Evolutionary conservation across 1,140 invertebrate species (phyloP).

Genomic region (Anoplophora glabripennis): DNA sequence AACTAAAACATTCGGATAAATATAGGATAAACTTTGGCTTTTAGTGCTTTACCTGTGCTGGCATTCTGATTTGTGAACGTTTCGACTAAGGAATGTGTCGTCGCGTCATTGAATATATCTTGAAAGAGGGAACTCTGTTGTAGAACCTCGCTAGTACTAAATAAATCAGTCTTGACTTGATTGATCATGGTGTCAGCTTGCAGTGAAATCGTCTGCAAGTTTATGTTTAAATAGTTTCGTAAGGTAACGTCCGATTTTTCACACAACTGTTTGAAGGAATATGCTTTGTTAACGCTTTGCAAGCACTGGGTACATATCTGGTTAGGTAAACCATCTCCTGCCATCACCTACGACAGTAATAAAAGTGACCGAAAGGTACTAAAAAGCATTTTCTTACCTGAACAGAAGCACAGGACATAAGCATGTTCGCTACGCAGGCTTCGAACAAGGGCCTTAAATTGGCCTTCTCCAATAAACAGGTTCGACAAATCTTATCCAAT

Average conservation of each 20-base stretch:
- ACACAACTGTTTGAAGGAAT: conserved; percentile 46
- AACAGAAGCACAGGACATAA: conserved; percentile 45
- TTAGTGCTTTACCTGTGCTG: conserved; percentile 28
- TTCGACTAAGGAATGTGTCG: conserved; percentile 41
- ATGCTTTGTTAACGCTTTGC: conserved; percentile 42
- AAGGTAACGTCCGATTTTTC: conserved; percentile 46
- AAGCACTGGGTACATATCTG: conserved; percentile 47
- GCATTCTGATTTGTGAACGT: conserved; percentile 42
- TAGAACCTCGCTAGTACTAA: conserved; percentile 38
- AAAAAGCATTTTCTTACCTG: conserved; percentile 31
- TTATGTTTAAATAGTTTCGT: conserved; percentile 39
- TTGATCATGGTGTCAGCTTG: conserved; percentile 25
- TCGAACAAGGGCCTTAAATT: conserved; percentile 42
- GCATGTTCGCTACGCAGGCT: conserved; percentile 46
- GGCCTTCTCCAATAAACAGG: conserved; percentile 43
- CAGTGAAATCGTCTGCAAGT: conserved; percentile 7
- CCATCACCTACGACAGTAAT: conserved; percentile 37
- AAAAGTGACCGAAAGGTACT: neutral
- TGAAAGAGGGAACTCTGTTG: conserved; percentile 45
- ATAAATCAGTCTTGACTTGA: conserved; percentile 38
- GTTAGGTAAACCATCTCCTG: conserved; percentile 46
- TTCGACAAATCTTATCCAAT: conserved; percentile 45
- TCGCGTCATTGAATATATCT: conserved; percentile 46
- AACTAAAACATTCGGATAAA: too few species aligned
- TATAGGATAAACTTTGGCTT: too few species aligned